Conservation (phyloP, 2,797 vertebrate species). For the Catostomus latipinnis region DNA sequence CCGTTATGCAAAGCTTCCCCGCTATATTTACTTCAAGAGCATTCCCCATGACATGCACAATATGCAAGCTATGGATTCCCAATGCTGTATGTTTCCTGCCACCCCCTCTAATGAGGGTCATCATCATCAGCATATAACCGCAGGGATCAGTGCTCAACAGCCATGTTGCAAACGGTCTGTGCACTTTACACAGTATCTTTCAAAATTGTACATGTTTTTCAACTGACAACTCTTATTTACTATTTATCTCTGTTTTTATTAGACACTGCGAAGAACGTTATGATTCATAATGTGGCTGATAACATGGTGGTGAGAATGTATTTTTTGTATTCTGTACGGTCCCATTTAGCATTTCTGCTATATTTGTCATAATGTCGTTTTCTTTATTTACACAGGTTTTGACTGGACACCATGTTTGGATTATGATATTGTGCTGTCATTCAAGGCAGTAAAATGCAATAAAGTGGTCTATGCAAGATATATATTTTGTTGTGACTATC, state of each 20-base stretch:
- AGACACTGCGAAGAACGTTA: not conserved
- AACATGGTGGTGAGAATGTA: not conserved
- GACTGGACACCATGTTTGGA: not conserved
- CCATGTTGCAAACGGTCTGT: not conserved
- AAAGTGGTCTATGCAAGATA: not conserved
- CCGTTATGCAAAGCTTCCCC: not conserved
- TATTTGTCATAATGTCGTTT: not conserved
- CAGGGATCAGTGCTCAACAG: not conserved
- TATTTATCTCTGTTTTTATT: not conserved
- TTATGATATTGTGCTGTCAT: not conserved
- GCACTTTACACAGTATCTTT: not conserved
- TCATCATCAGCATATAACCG: not conserved
- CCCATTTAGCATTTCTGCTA: not conserved
- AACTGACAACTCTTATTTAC: not conserved
- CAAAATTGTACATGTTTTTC: not conserved
- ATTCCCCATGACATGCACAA: not conserved
- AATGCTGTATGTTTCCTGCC: not conserved
- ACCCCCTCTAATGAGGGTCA: not conserved
- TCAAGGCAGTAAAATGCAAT: not conserved
- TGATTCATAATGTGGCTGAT: not conserved
- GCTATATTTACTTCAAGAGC: not conserved
- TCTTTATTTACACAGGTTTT: not conserved
- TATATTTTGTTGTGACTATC: not conserved
- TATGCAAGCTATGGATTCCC: not conserved
- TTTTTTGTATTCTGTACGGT: not conserved